Conservation (phyloP, 2,888 invertebrate genomes). For the Napeogenes inachia region DNA sequence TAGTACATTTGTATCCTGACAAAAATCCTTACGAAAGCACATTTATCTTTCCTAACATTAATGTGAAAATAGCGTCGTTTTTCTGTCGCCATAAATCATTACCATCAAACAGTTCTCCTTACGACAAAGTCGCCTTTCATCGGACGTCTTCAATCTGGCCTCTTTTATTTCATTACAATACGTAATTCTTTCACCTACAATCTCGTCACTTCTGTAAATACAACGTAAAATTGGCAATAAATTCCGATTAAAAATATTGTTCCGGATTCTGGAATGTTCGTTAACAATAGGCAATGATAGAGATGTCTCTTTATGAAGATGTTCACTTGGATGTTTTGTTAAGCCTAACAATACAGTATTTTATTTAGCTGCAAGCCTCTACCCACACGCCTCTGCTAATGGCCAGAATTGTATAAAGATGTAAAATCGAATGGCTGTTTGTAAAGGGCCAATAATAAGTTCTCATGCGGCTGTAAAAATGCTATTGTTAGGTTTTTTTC, state of each 20-base stretch:
- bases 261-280: constrained; percentile 47
- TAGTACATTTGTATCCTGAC: constrained; percentile 46
- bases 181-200: constrained; percentile 72
- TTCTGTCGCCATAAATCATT: constrained; percentile 74
- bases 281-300: constrained; percentile 57
- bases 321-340: constrained; percentile 74
- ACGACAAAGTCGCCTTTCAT: constrained; percentile 63
- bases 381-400: constrained; percentile 76
- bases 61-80: constrained; percentile 66
- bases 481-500: constrained; percentile 68
- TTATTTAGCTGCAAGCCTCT: constrained; percentile 74
- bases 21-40: constrained; percentile 49
- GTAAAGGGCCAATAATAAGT: constrained; percentile 74
- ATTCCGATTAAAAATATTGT: constrained; percentile 67
- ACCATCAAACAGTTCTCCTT: constrained; percentile 62
- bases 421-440: constrained; percentile 70
- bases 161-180: constrained; percentile 75
- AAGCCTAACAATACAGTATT: constrained; percentile 66
- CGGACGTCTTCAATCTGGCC: constrained; percentile 72
- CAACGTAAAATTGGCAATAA: constrained; percentile 74
- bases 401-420: constrained; percentile 73
- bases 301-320: constrained; percentile 70
- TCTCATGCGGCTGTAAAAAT: constrained; percentile 70
- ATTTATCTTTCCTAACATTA: constrained; percentile 70
- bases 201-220: constrained; percentile 73